Conservation (phyloP, 2,797 vertebrate genomes). For the Gobio occitaniae region DNA sequence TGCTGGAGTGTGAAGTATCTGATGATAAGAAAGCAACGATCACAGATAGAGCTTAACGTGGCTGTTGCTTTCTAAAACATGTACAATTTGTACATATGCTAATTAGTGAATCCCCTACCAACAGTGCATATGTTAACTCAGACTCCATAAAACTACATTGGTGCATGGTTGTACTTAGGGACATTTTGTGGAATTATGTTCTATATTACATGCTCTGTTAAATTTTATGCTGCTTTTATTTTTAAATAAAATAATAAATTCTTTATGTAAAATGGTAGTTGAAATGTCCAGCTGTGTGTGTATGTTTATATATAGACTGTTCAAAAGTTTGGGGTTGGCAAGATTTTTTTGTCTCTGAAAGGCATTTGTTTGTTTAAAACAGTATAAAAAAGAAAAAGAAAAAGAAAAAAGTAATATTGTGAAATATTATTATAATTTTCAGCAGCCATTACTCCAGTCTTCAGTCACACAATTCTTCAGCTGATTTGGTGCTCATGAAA, state of each 20-base stretch:
- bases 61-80: conserved; percentile 2
- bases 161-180: background rate
- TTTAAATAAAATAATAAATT: conserved; percentile 8
- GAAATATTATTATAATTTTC: background rate
- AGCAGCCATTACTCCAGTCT: background rate
- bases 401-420: background rate
- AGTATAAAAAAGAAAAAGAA: background rate
- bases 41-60: conserved; percentile 1
- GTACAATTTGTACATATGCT: background rate
- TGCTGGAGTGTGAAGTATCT: conserved; percentile 49
- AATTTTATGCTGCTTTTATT: conserved; percentile 13
- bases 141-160: conserved; percentile 8
- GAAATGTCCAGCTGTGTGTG: background rate
- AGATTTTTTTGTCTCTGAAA: too few species aligned
- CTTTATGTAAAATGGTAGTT: background rate
- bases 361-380: background rate
- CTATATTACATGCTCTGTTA: background rate
- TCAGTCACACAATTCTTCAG: background rate
- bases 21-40: conserved; percentile 22
- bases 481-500: background rate
- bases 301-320: background rate
- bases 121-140: conserved; percentile 28
- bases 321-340: background rate
- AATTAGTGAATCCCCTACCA: conserved; percentile 2
- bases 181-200: conserved; percentile 15